phyloP scores from a whole-genome alignment of 2,888 invertebrate genomes.

The Ormyrus pomaceus region DNA sequence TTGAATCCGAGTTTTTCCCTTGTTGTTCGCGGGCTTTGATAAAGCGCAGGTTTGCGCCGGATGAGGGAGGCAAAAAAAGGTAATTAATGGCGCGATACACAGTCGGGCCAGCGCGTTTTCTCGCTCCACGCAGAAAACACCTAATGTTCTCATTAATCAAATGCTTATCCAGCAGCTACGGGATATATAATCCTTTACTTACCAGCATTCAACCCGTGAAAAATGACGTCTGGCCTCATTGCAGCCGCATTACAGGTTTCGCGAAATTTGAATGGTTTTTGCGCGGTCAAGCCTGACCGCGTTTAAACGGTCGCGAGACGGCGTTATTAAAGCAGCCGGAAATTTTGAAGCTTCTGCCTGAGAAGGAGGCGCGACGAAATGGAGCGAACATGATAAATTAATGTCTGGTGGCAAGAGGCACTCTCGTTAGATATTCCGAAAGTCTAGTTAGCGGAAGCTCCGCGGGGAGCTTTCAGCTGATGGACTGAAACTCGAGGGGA shows the following conservation, averaged over 20 bases:
- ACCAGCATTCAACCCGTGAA: conserved; percentile 18
- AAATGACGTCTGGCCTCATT: conserved; percentile 12
- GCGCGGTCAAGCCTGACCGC: too few relatives aligned
- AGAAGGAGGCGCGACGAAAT: conserved; percentile 41
- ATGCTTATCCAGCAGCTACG: conserved; percentile 49
- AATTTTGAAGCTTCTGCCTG: conserved; percentile 25
- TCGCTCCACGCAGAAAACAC: conserved; percentile 12
- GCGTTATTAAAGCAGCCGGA: conserved; percentile 35
- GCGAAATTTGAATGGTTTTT: too few relatives aligned
- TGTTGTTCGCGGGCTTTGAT: too few relatives aligned
- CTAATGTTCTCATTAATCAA: conserved; percentile 58
- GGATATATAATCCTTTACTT: conserved; percentile 44
- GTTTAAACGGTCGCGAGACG: not conserved
- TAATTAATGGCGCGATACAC: conserved; percentile 35
- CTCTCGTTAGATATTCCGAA: conserved; percentile 57
- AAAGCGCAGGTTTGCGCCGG: too few relatives aligned
- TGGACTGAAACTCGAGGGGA: conserved; percentile 28
- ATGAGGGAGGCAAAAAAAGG: not conserved
- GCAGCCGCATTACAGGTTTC: too few relatives aligned
- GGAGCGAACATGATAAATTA: conserved; percentile 57
- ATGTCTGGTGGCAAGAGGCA: conserved; percentile 48
- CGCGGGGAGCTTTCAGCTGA: conserved; percentile 44
- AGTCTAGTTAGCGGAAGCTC: conserved; percentile 57
- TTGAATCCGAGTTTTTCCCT: too few relatives aligned
- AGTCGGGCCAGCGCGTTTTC: not conserved